Evolutionary conservation across 2,888 invertebrate genomes (phyloP).

Genomic region (Sphaeridia pumilis): DNA sequence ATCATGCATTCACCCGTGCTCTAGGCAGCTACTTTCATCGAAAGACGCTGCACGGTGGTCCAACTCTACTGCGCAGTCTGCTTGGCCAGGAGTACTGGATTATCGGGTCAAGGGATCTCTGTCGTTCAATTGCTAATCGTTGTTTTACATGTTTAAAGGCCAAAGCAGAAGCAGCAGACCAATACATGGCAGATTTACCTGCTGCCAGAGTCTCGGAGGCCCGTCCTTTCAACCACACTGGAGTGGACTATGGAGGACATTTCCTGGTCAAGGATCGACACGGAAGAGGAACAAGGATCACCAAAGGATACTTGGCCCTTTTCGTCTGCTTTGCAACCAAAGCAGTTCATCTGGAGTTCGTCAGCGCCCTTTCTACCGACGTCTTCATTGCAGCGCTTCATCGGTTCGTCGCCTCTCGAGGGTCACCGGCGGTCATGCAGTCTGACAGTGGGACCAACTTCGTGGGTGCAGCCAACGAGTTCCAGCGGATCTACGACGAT

Average conservation of each 20-base stretch:
- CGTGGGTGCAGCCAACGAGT: not conserved
- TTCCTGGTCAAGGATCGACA: not conserved
- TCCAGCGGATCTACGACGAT: not conserved
- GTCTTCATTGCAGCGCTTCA: not conserved
- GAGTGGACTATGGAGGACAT: conserved; percentile 17
- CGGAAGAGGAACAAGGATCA: not conserved
- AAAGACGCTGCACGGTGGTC: conserved; percentile 6
- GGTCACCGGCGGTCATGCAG: not conserved
- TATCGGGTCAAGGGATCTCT: not conserved
- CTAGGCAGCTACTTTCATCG: conserved; percentile 22
- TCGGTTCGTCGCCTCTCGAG: not conserved
- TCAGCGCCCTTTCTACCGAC: not conserved
- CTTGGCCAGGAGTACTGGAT: conserved; percentile 11
- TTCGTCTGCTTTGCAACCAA: conserved; percentile 1
- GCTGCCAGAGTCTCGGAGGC: not conserved
- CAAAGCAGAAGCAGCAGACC: not conserved
- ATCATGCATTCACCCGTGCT: conserved; percentile 12
- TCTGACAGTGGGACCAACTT: not conserved
- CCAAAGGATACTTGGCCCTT: not conserved
- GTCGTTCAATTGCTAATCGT: not conserved
- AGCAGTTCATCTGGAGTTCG: not conserved
- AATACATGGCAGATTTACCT: not conserved
- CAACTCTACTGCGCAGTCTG: not conserved
- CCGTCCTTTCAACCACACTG: not conserved
- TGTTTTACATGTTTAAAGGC: not conserved